Conservation (phyloP, 2,113 vertebrate genomes). For the Dermatemys mawii region DNA sequence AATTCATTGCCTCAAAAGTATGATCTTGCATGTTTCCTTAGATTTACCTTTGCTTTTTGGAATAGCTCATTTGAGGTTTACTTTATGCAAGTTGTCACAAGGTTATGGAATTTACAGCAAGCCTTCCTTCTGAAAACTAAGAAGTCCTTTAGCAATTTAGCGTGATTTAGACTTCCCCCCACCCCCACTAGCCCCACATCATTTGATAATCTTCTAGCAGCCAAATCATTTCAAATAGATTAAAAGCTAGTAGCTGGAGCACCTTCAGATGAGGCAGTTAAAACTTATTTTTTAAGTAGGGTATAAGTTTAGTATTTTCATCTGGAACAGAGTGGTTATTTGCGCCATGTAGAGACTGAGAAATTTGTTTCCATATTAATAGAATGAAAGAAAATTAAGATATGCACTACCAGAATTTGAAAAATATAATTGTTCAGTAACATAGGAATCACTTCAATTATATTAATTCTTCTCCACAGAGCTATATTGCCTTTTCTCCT, state of each 20-base stretch:
- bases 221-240: background rate
- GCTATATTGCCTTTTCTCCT: background rate
- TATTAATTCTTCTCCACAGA: background rate
- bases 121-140: background rate
- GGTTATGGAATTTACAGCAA: background rate
- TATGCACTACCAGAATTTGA: background rate
- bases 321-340: background rate
- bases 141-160: background rate
- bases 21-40: accelerated
- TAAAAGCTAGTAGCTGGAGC: conserved; percentile 5
- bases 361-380: background rate
- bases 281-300: background rate
- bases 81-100: accelerated
- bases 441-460: background rate
- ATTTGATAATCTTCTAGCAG: background rate
- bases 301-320: background rate
- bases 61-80: background rate
- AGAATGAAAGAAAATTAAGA: background rate
- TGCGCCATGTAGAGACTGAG: background rate
- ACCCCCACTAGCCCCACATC: background rate
- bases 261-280: background rate
- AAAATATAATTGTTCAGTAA: background rate
- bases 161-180: background rate
- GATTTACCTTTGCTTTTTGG: background rate
- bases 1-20: background rate